Conservation (phyloP, 2,113 vertebrate genomes). For the Phyllopteryx taeniolatus region DNA sequence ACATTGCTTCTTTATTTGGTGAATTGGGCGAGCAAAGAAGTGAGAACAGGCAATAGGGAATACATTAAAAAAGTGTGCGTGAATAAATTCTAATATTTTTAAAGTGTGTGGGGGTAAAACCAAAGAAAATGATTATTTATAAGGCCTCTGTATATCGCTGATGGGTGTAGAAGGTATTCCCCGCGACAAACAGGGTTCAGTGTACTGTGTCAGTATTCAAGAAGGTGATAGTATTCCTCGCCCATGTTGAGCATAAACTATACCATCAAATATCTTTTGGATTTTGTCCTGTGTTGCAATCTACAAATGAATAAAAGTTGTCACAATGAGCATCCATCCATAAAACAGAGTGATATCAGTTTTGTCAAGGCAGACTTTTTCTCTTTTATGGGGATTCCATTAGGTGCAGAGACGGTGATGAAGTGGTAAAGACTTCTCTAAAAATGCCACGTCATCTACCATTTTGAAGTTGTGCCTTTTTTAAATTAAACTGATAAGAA, state of each 20-base stretch:
- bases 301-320: background rate
- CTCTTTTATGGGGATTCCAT: background rate
- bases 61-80: background rate
- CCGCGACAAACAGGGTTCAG: background rate
- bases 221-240: background rate
- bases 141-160: too few species aligned
- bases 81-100: background rate
- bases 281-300: background rate
- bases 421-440: background rate
- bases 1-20: background rate
- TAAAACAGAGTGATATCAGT: background rate
- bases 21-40: background rate
- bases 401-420: background rate
- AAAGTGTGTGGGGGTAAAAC: background rate
- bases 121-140: too few species aligned
- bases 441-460: background rate
- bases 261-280: background rate
- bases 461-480: constrained; percentile 1
- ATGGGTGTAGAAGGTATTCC: too few species aligned
- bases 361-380: background rate
- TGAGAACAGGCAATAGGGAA: background rate
- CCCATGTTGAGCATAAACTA: background rate
- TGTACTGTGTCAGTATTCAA: background rate
- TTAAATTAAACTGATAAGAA: constrained; percentile 4
- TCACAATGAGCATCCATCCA: background rate